Evolutionary conservation across 2,888 invertebrate genomes (phyloP), one percentile per base, ranked within the genome.

Genomic region (Macrophya alboannulata): DNA sequence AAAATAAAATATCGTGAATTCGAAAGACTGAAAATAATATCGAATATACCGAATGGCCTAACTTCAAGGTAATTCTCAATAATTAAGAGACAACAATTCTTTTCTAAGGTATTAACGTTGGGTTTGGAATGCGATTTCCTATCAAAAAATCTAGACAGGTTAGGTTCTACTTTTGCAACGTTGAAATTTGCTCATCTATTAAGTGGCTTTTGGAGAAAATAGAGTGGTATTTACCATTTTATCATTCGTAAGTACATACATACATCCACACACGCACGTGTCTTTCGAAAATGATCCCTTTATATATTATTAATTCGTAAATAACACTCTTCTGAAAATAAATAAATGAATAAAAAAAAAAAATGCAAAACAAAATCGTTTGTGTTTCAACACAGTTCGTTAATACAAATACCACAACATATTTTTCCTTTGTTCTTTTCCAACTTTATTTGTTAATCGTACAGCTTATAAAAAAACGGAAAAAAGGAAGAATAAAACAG

Each of bases 101-200:
- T 21, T 40, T 9, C 10, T 17, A 68, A 31, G 83, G 83, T 83
- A 83, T 68, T 83, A 83, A 68, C 83, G n/a, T 51, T 86, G 85
- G 87, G 84, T 88, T 88, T 90, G 91, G 90, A 89, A 91, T 91
- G 91, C 91, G 90, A 90, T 88, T 90, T 88, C 88, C 88, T 87
- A 88, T 90, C 84, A 90, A 91, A 89, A 90, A 89, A 88, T 86
- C 87, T 82, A 88, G 87, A 85, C 90, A 90, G 89, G 88, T 89
- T 88, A 90, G 90, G 87, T 88, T 89, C 86, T 87, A 90, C 83
- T 89, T 89, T 85, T 92, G 91, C 87, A 92, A 90, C 72, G 87
- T 90, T 85, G 90, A 91, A 87, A 90, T 92, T 89, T 90, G 91
- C 68, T 88, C 90, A 40, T 89, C 90, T 71, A 89, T 90, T 77